Conservation (phyloP, 2,113 vertebrate species). For the Seriola rivoliana region DNA sequence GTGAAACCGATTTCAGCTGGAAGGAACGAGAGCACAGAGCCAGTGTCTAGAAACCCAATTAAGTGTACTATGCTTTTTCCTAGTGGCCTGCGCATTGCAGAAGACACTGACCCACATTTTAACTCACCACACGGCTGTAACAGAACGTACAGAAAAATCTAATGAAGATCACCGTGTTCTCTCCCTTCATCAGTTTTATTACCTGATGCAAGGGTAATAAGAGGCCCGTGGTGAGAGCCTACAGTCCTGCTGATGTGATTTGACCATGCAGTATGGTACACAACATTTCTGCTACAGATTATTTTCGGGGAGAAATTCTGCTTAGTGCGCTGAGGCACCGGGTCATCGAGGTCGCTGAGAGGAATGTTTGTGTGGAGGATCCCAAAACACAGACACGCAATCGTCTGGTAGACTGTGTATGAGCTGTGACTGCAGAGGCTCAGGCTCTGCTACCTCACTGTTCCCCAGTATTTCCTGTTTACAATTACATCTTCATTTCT, state of each 20-base stretch:
- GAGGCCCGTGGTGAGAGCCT: background rate
- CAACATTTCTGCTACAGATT: conserved; percentile 12
- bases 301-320: conserved; percentile 20
- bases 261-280: background rate
- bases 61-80: conserved; percentile 74
- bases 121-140: conserved; percentile 52
- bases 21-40: conserved; percentile 63
- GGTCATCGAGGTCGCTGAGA: conserved; percentile 47
- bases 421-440: conserved; percentile 1
- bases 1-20: conserved; percentile 82
- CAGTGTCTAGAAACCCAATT: conserved; percentile 81
- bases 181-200: conserved; percentile 35
- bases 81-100: conserved; percentile 39
- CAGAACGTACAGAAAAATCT: conserved; percentile 60
- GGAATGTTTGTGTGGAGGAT: conserved; percentile 35
- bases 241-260: conserved; percentile 20
- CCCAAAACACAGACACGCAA: conserved; percentile 33
- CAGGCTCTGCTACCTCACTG: background rate
- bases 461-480: conserved; percentile 1
- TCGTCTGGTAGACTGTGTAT: background rate
- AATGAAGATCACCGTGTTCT: conserved; percentile 42
- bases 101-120: conserved; percentile 75
- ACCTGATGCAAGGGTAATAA: conserved; percentile 31
- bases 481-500: background rate
- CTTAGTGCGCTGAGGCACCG: conserved; percentile 8